Base-by-base conservation (phyloP, 1,140 invertebrate species). In the Ylistrum balloti region DNA sequence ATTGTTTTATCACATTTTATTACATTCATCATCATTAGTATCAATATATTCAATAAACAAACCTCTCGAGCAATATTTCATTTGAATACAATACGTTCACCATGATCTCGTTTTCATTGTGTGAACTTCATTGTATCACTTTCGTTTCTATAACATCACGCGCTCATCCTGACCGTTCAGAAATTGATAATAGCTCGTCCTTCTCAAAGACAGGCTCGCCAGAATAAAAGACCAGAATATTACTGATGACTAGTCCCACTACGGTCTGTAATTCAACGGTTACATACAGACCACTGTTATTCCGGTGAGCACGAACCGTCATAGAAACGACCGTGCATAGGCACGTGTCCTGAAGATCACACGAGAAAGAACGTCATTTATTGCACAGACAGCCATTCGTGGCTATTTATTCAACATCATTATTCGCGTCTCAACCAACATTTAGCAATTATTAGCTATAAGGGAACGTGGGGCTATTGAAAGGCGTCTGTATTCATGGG, bases 401-500 rank as follows among this genome's bases (percentile, higher is more conserved):
- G 74, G 86, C 74, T 90, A 87, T 90, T 87, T 56, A 90, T 74
- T 38, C 56, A 33, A 85, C 86, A 90, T 34, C 74, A 90, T 87
- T 87, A 74, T 90, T 86, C n/a, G 33, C 33, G 48, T 38, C 86
- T 88, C 89, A 90, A 87, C 41, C 48, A 87, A 86, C 48, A 86
- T 87, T 56, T 56, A 74, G 87, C 32, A 74, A 34, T 91, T 89
- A 91, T 91, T 89, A 91, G 91, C 88, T 85, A 41, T 89, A 34
- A 85, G 74, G 35, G 41, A 86, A 86, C 74, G 74, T 32, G 33
- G 48, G 88, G 32, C 88, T 86, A 86, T 86, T 89, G 85, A 74
- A n/a, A 74, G n/a, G 28, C 9, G 85, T 86, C 85, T 86, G 85
- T 38, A 89, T 86, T 89, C 74, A 89, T 85, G 85, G 74, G 28